These are phyloP conservation scores for Aphrophora alni DNA, from an alignment of 2,888 invertebrate species.

Conservation along the genomic window DNA sequence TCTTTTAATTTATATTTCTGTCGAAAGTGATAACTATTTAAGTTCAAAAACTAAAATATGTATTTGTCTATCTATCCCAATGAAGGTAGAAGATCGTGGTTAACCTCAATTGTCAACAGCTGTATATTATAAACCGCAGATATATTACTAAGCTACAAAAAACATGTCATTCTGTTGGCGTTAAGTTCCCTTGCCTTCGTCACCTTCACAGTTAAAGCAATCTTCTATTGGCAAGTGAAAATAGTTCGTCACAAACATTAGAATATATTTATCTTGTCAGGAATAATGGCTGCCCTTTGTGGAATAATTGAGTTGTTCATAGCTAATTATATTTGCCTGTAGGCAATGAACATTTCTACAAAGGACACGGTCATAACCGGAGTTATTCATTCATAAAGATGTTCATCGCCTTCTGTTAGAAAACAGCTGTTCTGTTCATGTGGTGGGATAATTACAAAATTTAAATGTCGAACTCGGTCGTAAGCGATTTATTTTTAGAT, in stretches of 20 bases:
- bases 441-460: no score
- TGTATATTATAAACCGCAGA: neutral
- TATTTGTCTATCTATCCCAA: neutral
- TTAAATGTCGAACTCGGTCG: no score
- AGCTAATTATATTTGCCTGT: neutral
- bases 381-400: neutral
- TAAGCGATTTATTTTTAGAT: no score
- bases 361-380: neutral
- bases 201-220: neutral
- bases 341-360: neutral
- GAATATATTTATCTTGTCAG: conserved; percentile 2
- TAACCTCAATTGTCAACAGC: neutral
- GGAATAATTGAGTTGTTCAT: neutral
- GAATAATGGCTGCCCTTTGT: neutral
- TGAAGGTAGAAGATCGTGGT: neutral
- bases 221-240: neutral
- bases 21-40: neutral
- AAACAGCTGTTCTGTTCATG: neutral
- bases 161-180: neutral
- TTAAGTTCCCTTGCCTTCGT: neutral
- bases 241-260: neutral
- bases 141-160: neutral
- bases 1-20: no score
- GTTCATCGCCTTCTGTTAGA: neutral
- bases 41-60: neutral